These are phyloP conservation scores for Brachyalestes nurse DNA, from an alignment of 2,797 vertebrate genomes.

Conservation along the genomic window DNA sequence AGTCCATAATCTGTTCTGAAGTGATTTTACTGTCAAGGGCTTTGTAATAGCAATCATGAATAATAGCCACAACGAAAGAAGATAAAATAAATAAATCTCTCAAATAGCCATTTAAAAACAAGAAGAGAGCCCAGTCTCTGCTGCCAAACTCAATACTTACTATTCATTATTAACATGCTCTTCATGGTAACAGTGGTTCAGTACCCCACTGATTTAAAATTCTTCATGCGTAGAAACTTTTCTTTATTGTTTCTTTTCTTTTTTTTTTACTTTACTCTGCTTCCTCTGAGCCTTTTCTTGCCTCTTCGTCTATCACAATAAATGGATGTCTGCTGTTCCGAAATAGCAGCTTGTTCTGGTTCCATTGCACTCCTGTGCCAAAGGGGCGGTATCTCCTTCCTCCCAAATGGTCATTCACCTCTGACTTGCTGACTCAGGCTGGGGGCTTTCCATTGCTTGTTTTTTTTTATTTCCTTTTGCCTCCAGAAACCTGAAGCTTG, in stretches of 20 bases:
- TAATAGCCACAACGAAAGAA: neutral
- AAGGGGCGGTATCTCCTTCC: slow-evolving; percentile 23
- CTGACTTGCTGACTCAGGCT: slow-evolving; percentile 39
- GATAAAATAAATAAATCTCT: neutral
- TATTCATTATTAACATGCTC: neutral
- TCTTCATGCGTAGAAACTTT: neutral
- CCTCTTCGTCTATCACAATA: slow-evolving; percentile 33
- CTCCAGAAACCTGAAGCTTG: slow-evolving; percentile 11
- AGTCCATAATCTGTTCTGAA: neutral
- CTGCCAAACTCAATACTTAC: slow-evolving; percentile 3
- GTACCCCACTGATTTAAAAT: too few relatives aligned
- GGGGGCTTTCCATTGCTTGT: slow-evolving; percentile 4
- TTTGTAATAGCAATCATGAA: neutral
- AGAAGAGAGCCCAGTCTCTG: neutral
- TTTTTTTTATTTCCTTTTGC: slow-evolving; percentile 4
- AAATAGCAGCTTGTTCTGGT: slow-evolving; percentile 44
- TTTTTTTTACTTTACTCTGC: neutral
- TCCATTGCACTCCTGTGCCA: slow-evolving; percentile 40
- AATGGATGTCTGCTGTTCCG: slow-evolving; percentile 32
- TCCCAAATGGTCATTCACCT: slow-evolving; percentile 46
- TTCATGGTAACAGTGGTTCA: too few relatives aligned
- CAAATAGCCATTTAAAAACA: neutral
- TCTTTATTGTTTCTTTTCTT: neutral
- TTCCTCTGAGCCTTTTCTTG: slow-evolving; percentile 7
- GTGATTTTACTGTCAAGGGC: neutral